Evolutionary conservation across 2,888 invertebrate genomes (phyloP), one percentile per base, ranked within the genome.

Genomic region (Cacoxenus indagator): DNA sequence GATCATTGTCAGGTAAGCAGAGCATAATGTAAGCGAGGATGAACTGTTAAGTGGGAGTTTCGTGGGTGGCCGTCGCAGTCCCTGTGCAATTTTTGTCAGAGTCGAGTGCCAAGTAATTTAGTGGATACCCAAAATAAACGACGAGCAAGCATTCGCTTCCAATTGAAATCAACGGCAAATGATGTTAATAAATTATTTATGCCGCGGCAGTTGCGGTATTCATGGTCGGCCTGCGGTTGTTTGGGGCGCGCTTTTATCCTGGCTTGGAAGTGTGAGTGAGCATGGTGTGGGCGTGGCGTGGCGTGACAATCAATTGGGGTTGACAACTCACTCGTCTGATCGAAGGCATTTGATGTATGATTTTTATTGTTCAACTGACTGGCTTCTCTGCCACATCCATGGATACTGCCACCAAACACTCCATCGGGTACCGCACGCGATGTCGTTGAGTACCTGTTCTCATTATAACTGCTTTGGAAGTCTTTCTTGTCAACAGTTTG

Each of bases 181-280:
- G 69, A 70, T 72, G 75, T 81, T 69, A 61, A 71, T 81, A 72
- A 74, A 83, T 84, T 83, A 81, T 81, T 83, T 72, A 81, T 76
- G 73, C 57, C 65, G 46, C 37, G 46, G 37, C 5, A 14, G 37
- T 37, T 37, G 2, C 37, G n/a, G n/a, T n/a, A n/a, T n/a, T n/a
- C 65, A 31, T 8, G 14, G 27, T 57, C 3, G 6, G n/a, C 17
- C 31, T 31, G 59, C 31, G 59, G 29, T 59, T n/a, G 17, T 6
- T n/a, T 31, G 5, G 59, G 17, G 26, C 22, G 22, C 55, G 54
- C 55, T 72, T n/a, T 19, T 6, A 9, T 51, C 19, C 8, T 8
- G n/a, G 19, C 3, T 14, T 51, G 19, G 4, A 19, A 1, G 9
- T 22, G 51, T 6, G 17, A 19, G 51, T 51, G 51, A 19, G 22